phyloP scores from a whole-genome alignment of 2,113 vertebrate species.

The Bolborhynchus lineola region DNA sequence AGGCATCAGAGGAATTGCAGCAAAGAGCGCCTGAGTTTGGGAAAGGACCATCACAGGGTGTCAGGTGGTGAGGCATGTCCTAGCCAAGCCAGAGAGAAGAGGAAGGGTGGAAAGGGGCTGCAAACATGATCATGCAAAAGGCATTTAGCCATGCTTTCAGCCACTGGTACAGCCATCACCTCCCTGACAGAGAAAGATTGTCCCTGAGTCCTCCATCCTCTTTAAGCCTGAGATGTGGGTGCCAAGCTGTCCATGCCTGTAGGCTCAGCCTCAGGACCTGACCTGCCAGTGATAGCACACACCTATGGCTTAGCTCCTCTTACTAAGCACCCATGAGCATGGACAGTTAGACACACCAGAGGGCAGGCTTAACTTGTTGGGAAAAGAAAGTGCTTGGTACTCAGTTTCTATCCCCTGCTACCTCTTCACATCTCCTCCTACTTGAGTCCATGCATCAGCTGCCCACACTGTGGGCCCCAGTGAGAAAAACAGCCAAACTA shows the following conservation, averaged over 20 bases:
- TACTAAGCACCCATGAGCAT: background rate
- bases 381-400: background rate
- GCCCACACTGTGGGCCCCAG: background rate
- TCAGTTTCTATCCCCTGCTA: background rate
- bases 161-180: background rate
- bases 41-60: background rate
- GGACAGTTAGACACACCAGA: background rate
- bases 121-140: background rate
- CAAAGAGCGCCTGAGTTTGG: rapidly evolving
- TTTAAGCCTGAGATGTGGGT: background rate
- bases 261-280: background rate
- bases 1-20: background rate
- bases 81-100: background rate
- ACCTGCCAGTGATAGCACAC: background rate
- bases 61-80: background rate
- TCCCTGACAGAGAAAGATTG: background rate
- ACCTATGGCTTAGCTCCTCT: background rate
- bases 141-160: background rate
- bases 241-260: background rate
- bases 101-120: background rate
- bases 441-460: background rate
- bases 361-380: background rate
- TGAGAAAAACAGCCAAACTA: background rate
- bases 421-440: background rate
- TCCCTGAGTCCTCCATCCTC: background rate